Conservation (phyloP, 1,140 invertebrate genomes). For the Mamestra configurata region DNA sequence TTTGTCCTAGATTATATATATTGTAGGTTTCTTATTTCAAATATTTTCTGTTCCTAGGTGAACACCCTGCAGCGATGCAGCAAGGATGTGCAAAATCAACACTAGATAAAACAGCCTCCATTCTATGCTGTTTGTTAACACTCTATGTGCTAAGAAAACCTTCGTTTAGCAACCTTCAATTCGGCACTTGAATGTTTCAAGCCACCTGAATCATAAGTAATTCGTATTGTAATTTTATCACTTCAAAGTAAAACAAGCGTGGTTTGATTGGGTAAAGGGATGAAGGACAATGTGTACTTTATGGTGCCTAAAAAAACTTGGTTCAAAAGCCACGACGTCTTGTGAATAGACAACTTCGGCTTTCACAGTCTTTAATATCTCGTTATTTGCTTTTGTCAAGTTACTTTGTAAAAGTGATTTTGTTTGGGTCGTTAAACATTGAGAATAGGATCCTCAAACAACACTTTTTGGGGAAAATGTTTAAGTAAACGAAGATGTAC, state of each 20-base stretch:
- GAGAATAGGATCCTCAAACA: constrained; percentile 22
- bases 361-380: constrained; percentile 40
- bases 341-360: constrained; percentile 34
- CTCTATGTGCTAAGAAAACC: constrained; percentile 61
- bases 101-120: constrained; percentile 69
- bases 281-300: constrained; percentile 27
- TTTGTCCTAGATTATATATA: background rate
- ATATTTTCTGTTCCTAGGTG: constrained; percentile 68
- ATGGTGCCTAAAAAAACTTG: constrained; percentile 37
- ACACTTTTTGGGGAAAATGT: constrained; percentile 7
- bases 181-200: constrained; percentile 68
- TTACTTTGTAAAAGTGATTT: constrained; percentile 37
- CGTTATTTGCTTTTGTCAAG: constrained; percentile 41
- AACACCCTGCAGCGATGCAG: constrained; percentile 84
- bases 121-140: constrained; percentile 66
- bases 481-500: background rate
- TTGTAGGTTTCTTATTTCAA: background rate
- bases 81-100: constrained; percentile 79
- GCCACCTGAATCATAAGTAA: constrained; percentile 20
- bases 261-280: constrained; percentile 20
- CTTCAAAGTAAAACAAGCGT: constrained; percentile 16
- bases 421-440: constrained; percentile 42
- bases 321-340: constrained; percentile 30
- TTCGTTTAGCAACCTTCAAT: constrained; percentile 63
- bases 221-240: constrained; percentile 35